A percentile compares a stretch with the other conserved stretches of the same genome.
These are phyloP conservation scores for Zosterops pallidus DNA, from an alignment of 2,113 vertebrate genomes.

Conservation along the genomic window DNA sequence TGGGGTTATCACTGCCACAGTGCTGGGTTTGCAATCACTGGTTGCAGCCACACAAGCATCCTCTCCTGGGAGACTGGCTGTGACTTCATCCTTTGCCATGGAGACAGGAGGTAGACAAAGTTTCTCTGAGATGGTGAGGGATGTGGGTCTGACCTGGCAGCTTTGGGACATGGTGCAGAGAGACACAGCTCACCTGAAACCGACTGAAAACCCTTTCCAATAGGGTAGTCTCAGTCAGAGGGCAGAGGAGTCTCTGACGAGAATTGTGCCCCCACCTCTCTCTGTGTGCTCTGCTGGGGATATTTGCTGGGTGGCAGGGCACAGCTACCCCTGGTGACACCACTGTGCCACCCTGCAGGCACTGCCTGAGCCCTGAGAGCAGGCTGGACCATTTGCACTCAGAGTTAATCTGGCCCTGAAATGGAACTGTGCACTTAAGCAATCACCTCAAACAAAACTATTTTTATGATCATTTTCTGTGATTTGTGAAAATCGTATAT, in stretches of 20 bases:
- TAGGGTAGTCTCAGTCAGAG: fast-evolving
- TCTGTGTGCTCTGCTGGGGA: neutral
- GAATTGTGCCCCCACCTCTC: neutral
- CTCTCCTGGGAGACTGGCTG: neutral
- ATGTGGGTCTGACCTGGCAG: neutral
- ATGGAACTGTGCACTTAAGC: conserved; percentile 16
- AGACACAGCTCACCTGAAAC: neutral
- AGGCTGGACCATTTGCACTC: neutral
- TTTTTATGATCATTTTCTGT: conserved; percentile 56
- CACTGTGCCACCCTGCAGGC: neutral
- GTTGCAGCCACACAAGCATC: neutral
- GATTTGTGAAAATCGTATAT: conserved; percentile 58
- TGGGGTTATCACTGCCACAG: neutral
- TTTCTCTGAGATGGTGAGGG: neutral
- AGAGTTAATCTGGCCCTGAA: conserved; percentile 9
- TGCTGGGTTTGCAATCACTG: neutral
- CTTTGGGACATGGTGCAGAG: neutral
- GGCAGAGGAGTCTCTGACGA: neutral
- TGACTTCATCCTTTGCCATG: neutral
- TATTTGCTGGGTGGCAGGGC: neutral
- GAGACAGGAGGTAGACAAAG: neutral
- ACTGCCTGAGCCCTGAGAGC: neutral
- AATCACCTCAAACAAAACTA: conserved; percentile 41
- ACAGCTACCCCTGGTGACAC: neutral
- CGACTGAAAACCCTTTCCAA: neutral